phyloP scores from a whole-genome alignment of 64 coral and sea anemone genomes.

The Anthopleura sola region DNA sequence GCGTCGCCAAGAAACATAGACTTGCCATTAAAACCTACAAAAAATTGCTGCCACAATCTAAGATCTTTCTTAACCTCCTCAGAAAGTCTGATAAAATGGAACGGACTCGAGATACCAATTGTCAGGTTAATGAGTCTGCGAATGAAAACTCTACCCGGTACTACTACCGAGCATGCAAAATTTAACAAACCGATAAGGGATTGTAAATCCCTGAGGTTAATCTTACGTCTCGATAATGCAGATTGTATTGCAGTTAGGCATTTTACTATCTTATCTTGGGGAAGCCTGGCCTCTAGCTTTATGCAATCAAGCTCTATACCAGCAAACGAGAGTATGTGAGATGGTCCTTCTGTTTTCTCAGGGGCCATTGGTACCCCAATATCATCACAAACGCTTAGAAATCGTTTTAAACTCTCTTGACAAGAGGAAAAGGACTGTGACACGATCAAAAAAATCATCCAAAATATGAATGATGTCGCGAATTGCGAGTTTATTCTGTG shows the following conservation, averaged over 20 bases:
- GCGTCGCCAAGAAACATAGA: conserved; percentile 27
- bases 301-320: conserved; percentile 28
- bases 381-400: neutral
- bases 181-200: conserved; percentile 15
- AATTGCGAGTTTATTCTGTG: neutral
- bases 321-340: neutral
- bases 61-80: neutral
- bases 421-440: neutral
- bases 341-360: conserved; percentile 22
- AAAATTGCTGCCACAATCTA: conserved; percentile 21
- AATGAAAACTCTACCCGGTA: conserved; percentile 19
- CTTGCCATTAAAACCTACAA: neutral
- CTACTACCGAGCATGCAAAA: conserved; percentile 33
- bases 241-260: neutral
- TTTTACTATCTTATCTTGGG: conserved; percentile 14
- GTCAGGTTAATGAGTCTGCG: conserved; percentile 25
- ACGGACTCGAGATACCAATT: neutral
- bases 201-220: conserved; percentile 5
- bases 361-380: conserved; percentile 16
- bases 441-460: conserved; percentile 23
- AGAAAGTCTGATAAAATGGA: neutral
- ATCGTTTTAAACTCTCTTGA: neutral
- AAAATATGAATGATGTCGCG: conserved; percentile 22
- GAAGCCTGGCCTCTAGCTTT: neutral
- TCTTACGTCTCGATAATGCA: neutral